Conservation (phyloP, 2,888 invertebrate genomes). For the Protonemura montana region DNA sequence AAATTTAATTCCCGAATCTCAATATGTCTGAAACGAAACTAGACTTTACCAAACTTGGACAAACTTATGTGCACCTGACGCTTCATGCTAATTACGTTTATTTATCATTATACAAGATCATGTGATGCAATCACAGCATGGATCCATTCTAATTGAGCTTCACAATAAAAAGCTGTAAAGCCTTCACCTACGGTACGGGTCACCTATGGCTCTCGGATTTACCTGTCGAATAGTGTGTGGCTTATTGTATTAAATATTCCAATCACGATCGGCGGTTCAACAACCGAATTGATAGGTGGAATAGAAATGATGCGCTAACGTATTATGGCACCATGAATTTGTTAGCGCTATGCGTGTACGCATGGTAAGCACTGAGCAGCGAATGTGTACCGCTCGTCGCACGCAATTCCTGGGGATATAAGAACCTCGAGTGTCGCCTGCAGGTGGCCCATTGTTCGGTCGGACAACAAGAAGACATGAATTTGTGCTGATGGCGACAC, state of each 20-base stretch:
- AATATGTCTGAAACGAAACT: too few species aligned
- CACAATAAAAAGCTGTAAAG: neutral
- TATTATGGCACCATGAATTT: neutral
- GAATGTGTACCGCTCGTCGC: neutral
- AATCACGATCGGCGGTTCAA: constrained; percentile 13
- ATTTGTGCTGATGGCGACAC: too few species aligned
- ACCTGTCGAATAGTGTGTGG: neutral
- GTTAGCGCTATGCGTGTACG: neutral
- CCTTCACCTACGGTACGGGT: constrained; percentile 14
- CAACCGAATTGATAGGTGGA: constrained; percentile 16
- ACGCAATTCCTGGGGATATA: constrained; percentile 7
- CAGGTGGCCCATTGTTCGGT: too few species aligned
- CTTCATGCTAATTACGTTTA: neutral
- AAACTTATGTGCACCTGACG: too few species aligned
- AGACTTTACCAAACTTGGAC: too few species aligned
- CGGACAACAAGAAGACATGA: too few species aligned
- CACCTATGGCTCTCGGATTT: neutral
- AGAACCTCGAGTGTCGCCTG: too few species aligned
- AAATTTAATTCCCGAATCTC: too few species aligned
- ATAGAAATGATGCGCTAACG: constrained; percentile 4
- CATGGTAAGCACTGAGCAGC: neutral
- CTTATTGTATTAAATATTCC: constrained; percentile 26
- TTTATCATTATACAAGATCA: neutral
- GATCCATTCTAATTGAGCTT: neutral
- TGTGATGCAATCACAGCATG: neutral